These are phyloP conservation scores for Heterodera filipjevi DNA, from an alignment of 2,888 invertebrate genomes.

Conservation along the genomic window DNA sequence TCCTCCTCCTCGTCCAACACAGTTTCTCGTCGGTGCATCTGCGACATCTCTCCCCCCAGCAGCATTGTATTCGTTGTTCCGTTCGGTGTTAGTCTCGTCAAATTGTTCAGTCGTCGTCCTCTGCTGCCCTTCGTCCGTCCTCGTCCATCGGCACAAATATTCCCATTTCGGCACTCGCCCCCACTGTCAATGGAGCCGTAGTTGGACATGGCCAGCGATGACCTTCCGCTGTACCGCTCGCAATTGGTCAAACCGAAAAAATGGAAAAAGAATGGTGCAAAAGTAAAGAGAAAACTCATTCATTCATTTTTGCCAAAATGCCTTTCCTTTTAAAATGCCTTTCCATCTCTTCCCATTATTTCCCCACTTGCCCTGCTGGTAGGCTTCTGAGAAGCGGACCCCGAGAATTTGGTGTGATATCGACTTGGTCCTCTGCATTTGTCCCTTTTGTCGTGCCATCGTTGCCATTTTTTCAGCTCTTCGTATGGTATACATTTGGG, in stretches of 20 bases:
- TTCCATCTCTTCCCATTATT: background rate
- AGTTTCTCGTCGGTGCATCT: background rate
- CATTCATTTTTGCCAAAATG: background rate
- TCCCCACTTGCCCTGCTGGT: background rate
- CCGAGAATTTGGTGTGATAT: background rate
- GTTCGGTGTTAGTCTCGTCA: background rate
- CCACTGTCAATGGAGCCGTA: constrained; percentile 11
- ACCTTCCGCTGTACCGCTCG: background rate
- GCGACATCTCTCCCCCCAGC: background rate
- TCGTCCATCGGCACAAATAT: background rate
- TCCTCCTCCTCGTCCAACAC: background rate
- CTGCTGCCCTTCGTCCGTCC: background rate
- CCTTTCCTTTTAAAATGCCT: background rate
- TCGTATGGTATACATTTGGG: background rate
- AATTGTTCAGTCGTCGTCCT: background rate
- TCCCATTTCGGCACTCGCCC: constrained; percentile 6
- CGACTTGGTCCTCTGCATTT: background rate
- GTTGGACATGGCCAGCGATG: background rate
- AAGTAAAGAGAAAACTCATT: background rate
- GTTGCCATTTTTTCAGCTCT: background rate
- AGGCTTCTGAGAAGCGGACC: constrained; percentile 5
- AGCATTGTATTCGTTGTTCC: background rate
- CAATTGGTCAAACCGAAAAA: background rate
- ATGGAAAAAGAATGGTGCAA: too few species aligned
- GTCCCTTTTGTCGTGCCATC: background rate